phyloP scores from a whole-genome alignment of 2,888 invertebrate species.

The Agonopterix arenella region DNA sequence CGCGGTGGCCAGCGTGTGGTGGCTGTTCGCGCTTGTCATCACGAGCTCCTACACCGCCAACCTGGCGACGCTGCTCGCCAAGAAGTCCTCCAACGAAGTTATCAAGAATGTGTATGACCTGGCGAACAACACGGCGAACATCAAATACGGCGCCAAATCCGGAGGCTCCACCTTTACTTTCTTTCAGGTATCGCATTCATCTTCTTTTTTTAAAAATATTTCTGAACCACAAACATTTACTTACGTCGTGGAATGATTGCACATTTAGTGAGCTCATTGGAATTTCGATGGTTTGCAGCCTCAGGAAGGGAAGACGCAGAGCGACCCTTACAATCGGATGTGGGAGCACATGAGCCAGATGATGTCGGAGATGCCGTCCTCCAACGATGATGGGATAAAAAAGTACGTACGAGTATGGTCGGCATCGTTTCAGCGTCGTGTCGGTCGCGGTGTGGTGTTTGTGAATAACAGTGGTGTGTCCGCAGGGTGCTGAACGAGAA shows the following conservation, averaged over 20 bases:
- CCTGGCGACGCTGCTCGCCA: conserved; percentile 91
- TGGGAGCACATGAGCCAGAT: conserved; percentile 82
- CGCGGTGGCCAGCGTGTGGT: conserved; percentile 91
- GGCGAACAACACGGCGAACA: conserved; percentile 83
- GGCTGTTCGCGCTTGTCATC: conserved; percentile 92
- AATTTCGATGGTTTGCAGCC: too few relatives aligned
- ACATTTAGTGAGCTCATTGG: too few relatives aligned
- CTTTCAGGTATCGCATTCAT: conserved; percentile 81
- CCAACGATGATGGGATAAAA: conserved; percentile 80
- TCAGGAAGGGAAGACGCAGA: conserved; percentile 53
- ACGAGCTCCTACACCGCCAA: conserved; percentile 94
- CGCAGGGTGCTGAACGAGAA: conserved; percentile 37
- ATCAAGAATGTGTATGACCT: conserved; percentile 89
- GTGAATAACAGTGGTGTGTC: not conserved
- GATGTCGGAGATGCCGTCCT: conserved; percentile 72
- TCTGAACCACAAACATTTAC: too few relatives aligned
- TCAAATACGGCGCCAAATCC: conserved; percentile 90
- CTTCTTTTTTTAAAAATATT: too few relatives aligned
- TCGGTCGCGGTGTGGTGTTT: too few relatives aligned
- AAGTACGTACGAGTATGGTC: conserved; percentile 36
- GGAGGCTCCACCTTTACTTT: conserved; percentile 93
- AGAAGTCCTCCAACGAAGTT: conserved; percentile 81
- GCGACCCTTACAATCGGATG: conserved; percentile 85
- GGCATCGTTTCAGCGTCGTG: too few relatives aligned
- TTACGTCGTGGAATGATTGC: too few relatives aligned